Evolutionary conservation across 2,113 vertebrate genomes (phyloP).

Genomic region (Macaca mulatta): DNA sequence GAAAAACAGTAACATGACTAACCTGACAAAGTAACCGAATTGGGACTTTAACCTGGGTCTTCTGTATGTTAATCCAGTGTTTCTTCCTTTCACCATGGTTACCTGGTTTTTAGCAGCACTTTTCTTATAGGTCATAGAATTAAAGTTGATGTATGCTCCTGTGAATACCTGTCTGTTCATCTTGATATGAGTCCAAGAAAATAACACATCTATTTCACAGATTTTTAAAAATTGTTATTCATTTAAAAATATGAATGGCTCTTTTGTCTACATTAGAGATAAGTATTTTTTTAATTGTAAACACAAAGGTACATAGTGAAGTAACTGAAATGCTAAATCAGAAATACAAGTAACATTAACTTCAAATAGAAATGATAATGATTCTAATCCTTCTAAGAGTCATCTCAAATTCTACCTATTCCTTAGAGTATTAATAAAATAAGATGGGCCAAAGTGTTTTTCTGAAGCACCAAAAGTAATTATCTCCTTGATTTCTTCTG

Average conservation of each 20-base stretch:
- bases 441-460: background rate
- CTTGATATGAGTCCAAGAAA: background rate
- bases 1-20: background rate
- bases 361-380: conserved; percentile 16
- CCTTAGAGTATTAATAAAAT: background rate
- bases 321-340: conserved; percentile 13
- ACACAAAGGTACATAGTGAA: conserved; percentile 15
- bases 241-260: conserved; percentile 39
- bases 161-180: background rate
- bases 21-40: background rate
- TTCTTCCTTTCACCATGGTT: background rate
- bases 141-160: background rate
- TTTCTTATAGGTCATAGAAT: background rate
- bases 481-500: conserved; percentile 34
- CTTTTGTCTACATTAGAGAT: background rate
- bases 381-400: conserved; percentile 22
- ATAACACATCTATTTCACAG: conserved; percentile 21
- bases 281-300: conserved; percentile 32
- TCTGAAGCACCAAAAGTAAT: background rate
- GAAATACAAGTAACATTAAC: conserved; percentile 44
- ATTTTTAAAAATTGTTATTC: conserved; percentile 25
- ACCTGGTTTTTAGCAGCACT: background rate
- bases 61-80: background rate
- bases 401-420: conserved; percentile 1
- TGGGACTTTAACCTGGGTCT: background rate